Base-by-base conservation (phyloP, 1,140 invertebrate species). In the Leptopilina clavipes region DNA sequence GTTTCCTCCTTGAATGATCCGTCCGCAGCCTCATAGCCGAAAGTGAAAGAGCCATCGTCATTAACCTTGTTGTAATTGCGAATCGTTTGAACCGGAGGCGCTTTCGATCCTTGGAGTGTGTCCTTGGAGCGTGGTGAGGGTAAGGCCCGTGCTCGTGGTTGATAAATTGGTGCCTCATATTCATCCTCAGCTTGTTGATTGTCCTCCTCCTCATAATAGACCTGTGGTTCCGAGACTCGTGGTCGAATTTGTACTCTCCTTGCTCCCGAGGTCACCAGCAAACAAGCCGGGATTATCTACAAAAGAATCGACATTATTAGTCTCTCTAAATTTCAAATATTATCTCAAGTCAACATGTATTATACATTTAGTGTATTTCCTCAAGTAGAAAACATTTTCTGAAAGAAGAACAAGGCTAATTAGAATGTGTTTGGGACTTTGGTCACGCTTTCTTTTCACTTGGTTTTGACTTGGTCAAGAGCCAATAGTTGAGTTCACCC, bases 1-100 rank as follows among this genome's bases (percentile, higher is more conserved):
- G 95, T 96, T 88, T 97, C 96, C 86, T 97, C 95, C 83, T 97
- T 97, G 92, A 97, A 96, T 17, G 94, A 95, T n/a, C 96, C 96
- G 85, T 97, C 95, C 10, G 95, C 96, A 1, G 95, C 95, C 87
- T 97, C 95, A 86, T 97, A 97, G 31, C 94, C 95, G 86, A 97
- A 97, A 14, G 95, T 96, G 88, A 96, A 97, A 65, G 95, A 95
- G 19, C 96, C 96, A 83, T 96, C 95, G 84, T 95, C 94, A 84
- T 96, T 96, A 1, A 95, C 93, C 89, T 95, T 95, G 86, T 95
- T 95, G 86, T 95, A 95, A 82, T 95, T 95, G 48, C 94, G 90
- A 78, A 95, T 95, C 1, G 94, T 95, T 85, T 95, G 94, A 0
- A 95, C 94, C 6, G 95, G 94, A 11, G 94, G 94, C 43, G 92